Conservation (phyloP, 53 echinoderm and acorn worm species). For the Paracentrotus lividus region DNA sequence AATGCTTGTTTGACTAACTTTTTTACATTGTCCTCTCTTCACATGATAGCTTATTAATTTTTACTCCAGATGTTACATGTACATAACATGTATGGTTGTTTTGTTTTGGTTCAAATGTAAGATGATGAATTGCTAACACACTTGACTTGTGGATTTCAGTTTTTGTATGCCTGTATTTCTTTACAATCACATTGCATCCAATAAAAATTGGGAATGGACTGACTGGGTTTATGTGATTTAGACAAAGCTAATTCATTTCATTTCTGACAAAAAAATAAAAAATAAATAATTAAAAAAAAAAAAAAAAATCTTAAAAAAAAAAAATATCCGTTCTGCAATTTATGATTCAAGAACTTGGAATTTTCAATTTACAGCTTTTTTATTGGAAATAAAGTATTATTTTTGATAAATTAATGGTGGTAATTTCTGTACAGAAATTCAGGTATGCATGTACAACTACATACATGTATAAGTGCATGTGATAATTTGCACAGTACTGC, state of each 20-base stretch:
- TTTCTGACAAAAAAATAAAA: too few relatives aligned
- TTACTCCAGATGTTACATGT: not conserved
- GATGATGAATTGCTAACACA: not conserved
- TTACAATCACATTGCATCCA: not conserved
- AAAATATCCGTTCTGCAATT: too few relatives aligned
- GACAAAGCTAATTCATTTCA: too few relatives aligned
- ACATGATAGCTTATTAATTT: not conserved
- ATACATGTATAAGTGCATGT: not conserved
- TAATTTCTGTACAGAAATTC: not conserved
- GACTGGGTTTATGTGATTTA: too few relatives aligned
- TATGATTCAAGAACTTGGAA: too few relatives aligned
- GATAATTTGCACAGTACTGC: constrained; percentile 14
- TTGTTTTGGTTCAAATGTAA: not conserved
- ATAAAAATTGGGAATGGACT: not conserved
- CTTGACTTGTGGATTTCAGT: not conserved
- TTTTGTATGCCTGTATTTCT: not conserved
- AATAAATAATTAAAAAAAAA: too few relatives aligned
- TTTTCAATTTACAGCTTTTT: too few relatives aligned
- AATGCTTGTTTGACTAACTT: not conserved
- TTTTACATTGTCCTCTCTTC: not conserved
- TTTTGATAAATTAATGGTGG: too few relatives aligned
- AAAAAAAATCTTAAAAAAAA: too few relatives aligned
- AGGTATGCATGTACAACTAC: not conserved
- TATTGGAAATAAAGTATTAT: too few relatives aligned
- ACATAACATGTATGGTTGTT: not conserved